These are phyloP conservation scores for Microctenopoma stevenorrisi DNA, from an alignment of 2,797 vertebrate genomes.

Conservation along the genomic window DNA sequence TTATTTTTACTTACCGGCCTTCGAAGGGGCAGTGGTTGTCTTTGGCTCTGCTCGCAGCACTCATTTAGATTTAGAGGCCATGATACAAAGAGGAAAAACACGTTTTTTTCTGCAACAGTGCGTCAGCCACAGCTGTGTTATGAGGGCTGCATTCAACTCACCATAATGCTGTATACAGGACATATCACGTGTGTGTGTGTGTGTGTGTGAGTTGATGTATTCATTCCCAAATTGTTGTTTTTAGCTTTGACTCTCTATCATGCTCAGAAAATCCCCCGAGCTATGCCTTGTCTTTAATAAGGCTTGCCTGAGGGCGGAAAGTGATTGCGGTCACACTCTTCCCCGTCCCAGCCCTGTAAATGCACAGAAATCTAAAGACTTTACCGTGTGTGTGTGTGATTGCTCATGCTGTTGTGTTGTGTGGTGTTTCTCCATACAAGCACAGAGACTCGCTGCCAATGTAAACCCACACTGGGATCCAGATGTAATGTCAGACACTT, in stretches of 20 bases:
- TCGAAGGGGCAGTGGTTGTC: conserved; percentile 74
- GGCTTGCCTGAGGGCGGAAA: conserved; percentile 51
- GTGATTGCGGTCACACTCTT: conserved; percentile 60
- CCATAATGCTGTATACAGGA: conserved; percentile 26
- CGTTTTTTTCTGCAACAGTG: conserved; percentile 35
- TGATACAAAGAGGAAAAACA: conserved; percentile 71
- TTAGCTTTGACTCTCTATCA: conserved; percentile 49
- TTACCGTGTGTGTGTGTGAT: conserved; percentile 51
- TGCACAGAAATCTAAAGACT: conserved; percentile 59
- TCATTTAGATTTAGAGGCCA: conserved; percentile 74
- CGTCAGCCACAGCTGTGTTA: conserved; percentile 44
- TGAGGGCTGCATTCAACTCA: conserved; percentile 31
- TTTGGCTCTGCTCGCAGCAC: conserved; percentile 69
- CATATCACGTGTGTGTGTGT: not conserved
- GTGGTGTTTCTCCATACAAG: conserved; percentile 14
- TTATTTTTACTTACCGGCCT: conserved; percentile 72
- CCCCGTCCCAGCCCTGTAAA: conserved; percentile 56
- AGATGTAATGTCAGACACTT: conserved; percentile 48
- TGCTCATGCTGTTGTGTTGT: conserved; percentile 27
- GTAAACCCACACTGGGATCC: conserved; percentile 30
- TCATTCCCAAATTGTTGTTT: conserved; percentile 58
- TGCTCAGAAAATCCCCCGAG: conserved; percentile 52
- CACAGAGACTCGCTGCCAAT: conserved; percentile 19
- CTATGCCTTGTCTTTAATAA: conserved; percentile 66
- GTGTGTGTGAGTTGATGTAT: not conserved